Percentiles rank a stretch among this genome's conserved stretches.
Conservation (phyloP, 2,888 invertebrate genomes). For the Coelopa pilipes region DNA sequence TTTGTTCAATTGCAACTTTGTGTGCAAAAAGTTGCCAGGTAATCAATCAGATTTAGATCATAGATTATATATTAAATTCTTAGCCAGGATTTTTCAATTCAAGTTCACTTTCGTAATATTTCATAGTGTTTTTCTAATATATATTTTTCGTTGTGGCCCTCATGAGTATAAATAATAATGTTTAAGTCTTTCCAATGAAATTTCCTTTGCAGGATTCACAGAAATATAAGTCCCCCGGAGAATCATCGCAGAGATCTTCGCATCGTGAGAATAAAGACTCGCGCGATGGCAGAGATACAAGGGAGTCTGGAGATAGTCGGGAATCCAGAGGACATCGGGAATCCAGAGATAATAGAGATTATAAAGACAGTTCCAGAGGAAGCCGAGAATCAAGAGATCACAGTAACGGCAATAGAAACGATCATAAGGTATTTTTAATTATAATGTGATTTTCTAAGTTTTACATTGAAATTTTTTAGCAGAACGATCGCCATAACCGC, state of each 20-base stretch:
- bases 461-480: neutral
- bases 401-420: constrained; percentile 20
- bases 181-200: constrained; percentile 42
- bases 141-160: neutral
- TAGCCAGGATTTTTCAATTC: neutral
- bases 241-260: neutral
- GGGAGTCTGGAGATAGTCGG: constrained; percentile 14
- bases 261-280: constrained; percentile 33
- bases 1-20: constrained; percentile 27
- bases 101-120: neutral
- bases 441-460: neutral
- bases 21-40: constrained; percentile 33
- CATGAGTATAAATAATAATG: constrained; percentile 41
- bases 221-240: constrained; percentile 18
- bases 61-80: neutral
- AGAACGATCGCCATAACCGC: constrained; percentile 38
- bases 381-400: constrained; percentile 24
- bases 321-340: constrained; percentile 38
- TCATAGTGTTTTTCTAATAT: neutral
- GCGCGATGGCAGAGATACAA: constrained; percentile 32
- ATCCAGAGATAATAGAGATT: constrained; percentile 39
- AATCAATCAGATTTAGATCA: constrained; percentile 11
- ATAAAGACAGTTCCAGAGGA: constrained; percentile 32
- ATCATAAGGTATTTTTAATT: constrained; percentile 37
- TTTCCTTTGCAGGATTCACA: constrained; percentile 39